Base-by-base conservation (phyloP, 2,113 vertebrate genomes). In the Talpa occidentalis region DNA sequence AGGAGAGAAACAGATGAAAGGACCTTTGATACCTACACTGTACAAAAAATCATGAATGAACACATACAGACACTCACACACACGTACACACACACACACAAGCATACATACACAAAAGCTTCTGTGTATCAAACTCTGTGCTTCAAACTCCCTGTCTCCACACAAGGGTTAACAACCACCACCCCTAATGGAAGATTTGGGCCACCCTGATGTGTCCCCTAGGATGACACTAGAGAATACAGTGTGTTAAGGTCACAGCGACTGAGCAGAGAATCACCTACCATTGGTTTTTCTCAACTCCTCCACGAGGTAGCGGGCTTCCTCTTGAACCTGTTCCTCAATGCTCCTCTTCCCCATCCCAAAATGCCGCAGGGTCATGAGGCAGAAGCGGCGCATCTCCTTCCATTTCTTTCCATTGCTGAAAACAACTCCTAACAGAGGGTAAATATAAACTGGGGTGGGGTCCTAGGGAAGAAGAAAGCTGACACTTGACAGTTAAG, bases 321-420 rank as follows among this genome's bases (percentile, higher is more conserved):
- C 98, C 67, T 98, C 97, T 7, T 96, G 97, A 66, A 98, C 94
- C 2, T 89, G 92, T 16, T 97, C 94, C 85, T 98, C 97, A 1
- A 98, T 97, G 83, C 72, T 98, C 56, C 93, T 97, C 47, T 97
- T 98, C 22, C 98, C 98, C 98, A 98, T 98, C 12, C 98, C 97
- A 22, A 98, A 98, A 89, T 98, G 97, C 64, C 96, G 91, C 72
- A 98, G 70, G 5, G 96, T 96, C 37, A 37, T 97, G 35, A 98
- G 60, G 0, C 97, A 96, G 91, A 98, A 98, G 17, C 91, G 95
- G 0, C 97, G 94, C 4, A 97, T 93, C 10, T 97, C 95, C 74
- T 91, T 98, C 98, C 98, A 98, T 19, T 26, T 92, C 1, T 97
- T 94, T 26, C 98, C 98, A 44, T 93, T 97, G 47, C 92, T 52